Base-by-base conservation (phyloP, 1,140 invertebrate genomes). In the Drosophila auraria region DNA sequence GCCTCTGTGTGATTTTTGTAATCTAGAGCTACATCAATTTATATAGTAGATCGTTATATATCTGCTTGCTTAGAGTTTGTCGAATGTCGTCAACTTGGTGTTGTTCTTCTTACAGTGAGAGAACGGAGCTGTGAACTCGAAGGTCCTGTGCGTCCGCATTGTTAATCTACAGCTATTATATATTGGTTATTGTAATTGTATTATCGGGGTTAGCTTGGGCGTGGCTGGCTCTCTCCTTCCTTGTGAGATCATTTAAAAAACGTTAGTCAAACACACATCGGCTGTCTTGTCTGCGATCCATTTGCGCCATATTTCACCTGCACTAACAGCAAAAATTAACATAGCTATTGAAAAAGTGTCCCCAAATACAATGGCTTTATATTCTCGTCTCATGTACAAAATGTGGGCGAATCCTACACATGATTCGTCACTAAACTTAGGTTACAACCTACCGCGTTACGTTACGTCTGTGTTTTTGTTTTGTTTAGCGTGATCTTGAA, bases 51-150 rank as follows among this genome's bases (percentile, higher is more conserved):
- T 59, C 61, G 45, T 20, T 40, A 51, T 68, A 69, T 58, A 45
- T 75, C 38, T 36, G 38, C 27, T 44, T 38, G 58, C 56, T 38
- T 61, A 47, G 57, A 20, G 20, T 20, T 20, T 20, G 20, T 20
- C 20, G 49, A 68, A 38, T 70, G 60, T 57, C 14, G 33, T 87
- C 73, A 83, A 75, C 73, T 91, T 91, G 87, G 83, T 91, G 87
- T 87, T 91, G 57, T 78, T 63, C 61, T 82, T 91, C 87, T 91
- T 91, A 91, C 82, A 91, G 87, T 86, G 74, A 56, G 20, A 79
- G 70, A 57, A 71, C 64, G 64, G 60, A 61, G 59, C 82, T 54
- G 33, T 58, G 50, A 53, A 47, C 57, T 49, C n/a, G 7, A 44
- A 38, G 51, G 44, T 61, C 49, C 42, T 47, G 38, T n/a, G 64